Evolutionary conservation across 2,113 vertebrate species (phyloP).

Genomic region (Vicugna pacos): DNA sequence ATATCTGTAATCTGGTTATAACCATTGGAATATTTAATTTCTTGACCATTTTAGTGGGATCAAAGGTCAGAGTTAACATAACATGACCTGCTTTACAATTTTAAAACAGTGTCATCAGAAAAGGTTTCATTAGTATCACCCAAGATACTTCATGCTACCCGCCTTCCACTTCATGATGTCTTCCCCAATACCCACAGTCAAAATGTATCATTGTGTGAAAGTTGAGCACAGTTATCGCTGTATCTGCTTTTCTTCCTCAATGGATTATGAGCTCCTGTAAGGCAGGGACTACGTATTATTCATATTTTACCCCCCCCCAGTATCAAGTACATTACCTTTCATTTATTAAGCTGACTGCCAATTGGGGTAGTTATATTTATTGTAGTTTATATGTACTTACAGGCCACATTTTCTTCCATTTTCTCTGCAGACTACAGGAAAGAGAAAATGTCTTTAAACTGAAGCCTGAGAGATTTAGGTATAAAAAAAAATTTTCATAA

Average conservation of each 20-base stretch:
- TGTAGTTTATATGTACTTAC: not conserved
- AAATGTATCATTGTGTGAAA: not conserved
- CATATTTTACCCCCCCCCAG: not conserved
- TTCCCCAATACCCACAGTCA: not conserved
- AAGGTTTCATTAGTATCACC: not conserved
- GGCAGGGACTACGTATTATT: not conserved
- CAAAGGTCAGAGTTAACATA: not conserved
- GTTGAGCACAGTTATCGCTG: not conserved
- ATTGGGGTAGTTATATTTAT: not conserved
- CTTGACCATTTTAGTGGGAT: not conserved
- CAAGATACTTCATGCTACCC: not conserved
- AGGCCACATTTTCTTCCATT: not conserved
- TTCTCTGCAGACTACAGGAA: not conserved
- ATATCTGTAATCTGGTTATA: not conserved
- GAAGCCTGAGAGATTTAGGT: not conserved
- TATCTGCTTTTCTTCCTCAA: not conserved
- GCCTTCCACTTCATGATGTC: not conserved
- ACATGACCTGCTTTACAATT: not conserved
- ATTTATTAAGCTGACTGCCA: not conserved
- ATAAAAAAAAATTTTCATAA: not conserved
- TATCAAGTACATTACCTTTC: not conserved
- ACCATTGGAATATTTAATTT: not conserved
- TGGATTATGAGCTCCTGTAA: not conserved
- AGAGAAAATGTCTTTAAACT: not conserved
- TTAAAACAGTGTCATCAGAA: not conserved